These are phyloP conservation scores for Drosophila hamatofila DNA, from an alignment of 2,888 invertebrate species.

Conservation along the genomic window DNA sequence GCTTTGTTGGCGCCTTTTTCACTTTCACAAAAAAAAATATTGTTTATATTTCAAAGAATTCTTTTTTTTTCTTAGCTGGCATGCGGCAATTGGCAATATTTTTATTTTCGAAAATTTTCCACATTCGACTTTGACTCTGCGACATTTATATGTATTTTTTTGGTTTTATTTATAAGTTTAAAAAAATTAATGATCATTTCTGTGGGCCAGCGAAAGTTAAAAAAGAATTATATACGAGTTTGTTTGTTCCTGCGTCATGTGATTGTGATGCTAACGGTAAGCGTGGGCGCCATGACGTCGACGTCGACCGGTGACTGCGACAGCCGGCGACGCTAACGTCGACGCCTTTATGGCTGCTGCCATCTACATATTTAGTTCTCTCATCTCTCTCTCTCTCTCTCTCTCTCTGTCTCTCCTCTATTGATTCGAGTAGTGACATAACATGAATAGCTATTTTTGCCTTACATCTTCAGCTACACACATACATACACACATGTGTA, in stretches of 20 bases:
- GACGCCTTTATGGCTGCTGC: slow-evolving; percentile 48
- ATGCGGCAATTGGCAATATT: slow-evolving; percentile 43
- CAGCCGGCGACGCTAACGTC: slow-evolving; percentile 22
- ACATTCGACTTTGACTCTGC: slow-evolving; percentile 28
- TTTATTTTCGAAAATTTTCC: slow-evolving; percentile 54
- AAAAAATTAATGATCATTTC: slow-evolving; percentile 53
- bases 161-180: slow-evolving; percentile 28
- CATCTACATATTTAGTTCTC: slow-evolving; percentile 26
- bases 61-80: slow-evolving; percentile 29
- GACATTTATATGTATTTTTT: slow-evolving; percentile 10
- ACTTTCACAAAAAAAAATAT: slow-evolving; percentile 5
- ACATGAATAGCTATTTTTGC: slow-evolving; percentile 18
- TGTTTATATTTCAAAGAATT: slow-evolving; percentile 35
- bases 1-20: slow-evolving; percentile 49
- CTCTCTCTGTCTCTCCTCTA: background rate
- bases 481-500: background rate
- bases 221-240: background rate
- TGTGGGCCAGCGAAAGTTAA: slow-evolving; percentile 23
- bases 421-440: slow-evolving; percentile 35
- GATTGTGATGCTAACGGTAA: slow-evolving; percentile 60
- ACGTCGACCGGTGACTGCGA: slow-evolving; percentile 30
- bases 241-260: slow-evolving; percentile 68
- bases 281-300: slow-evolving; percentile 76
- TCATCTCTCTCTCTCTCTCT: slow-evolving; percentile 11
- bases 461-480: background rate